Conservation (phyloP, 1,140 invertebrate species). For the Saxidomus purpurata region DNA sequence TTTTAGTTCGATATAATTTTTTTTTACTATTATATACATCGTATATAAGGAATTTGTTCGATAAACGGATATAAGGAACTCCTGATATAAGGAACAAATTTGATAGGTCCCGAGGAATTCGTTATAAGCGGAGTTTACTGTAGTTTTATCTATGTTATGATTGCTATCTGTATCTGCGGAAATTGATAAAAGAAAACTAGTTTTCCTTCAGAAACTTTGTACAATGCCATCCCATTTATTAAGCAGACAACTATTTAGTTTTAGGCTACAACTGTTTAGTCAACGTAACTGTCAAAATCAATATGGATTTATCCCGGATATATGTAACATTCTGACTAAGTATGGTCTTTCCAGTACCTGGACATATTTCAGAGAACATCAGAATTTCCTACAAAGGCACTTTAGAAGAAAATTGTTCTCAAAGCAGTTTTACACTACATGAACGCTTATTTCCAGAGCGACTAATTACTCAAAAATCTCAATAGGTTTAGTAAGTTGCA, state of each 20-base stretch:
- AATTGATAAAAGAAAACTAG: not conserved
- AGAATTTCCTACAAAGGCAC: not conserved
- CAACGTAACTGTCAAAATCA: not conserved
- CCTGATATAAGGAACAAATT: too few relatives aligned
- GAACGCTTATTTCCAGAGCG: too few relatives aligned
- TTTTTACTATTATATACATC: too few relatives aligned
- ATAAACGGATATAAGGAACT: too few relatives aligned
- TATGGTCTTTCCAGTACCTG: not conserved
- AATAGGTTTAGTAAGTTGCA: too few relatives aligned
- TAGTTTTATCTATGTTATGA: not conserved
- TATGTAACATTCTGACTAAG: not conserved
- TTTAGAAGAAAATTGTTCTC: slow-evolving; percentile 1
- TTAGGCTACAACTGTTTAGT: not conserved
- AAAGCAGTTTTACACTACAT: too few relatives aligned
- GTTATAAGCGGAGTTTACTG: too few relatives aligned
- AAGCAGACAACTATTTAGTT: not conserved
- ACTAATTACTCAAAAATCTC: too few relatives aligned
- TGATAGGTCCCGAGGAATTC: too few relatives aligned
- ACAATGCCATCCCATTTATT: not conserved
- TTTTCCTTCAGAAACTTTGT: not conserved
- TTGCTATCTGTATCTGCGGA: not conserved
- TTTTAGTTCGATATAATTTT: too few relatives aligned
- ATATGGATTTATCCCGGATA: not conserved
- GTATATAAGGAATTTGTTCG: too few relatives aligned
- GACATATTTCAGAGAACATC: not conserved